Evolutionary conservation across 2,888 invertebrate species (phyloP).

Genomic region (Hyles lineata): DNA sequence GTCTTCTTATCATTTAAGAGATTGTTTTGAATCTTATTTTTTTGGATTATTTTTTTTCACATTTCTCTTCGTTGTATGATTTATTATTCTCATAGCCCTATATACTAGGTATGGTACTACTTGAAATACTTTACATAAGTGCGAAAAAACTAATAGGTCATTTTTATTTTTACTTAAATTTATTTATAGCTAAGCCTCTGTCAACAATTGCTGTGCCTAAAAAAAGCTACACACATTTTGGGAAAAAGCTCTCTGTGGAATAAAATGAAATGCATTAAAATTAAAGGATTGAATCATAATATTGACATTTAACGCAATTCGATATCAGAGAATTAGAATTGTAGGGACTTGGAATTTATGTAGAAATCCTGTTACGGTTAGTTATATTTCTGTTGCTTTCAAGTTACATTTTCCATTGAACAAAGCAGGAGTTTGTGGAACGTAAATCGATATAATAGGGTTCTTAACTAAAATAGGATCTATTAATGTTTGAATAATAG

Average conservation of each 20-base stretch:
- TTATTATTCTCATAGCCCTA: neutral
- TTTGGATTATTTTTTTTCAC: neutral
- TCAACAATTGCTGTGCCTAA: no score
- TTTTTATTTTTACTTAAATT: neutral
- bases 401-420: constrained; percentile 5
- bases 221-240: no score
- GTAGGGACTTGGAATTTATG: no score
- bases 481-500: constrained; percentile 19
- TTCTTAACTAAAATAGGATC: constrained; percentile 17
- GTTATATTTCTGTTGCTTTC: neutral
- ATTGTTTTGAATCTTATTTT: neutral
- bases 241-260: no score
- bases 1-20: neutral
- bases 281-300: neutral
- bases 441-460: constrained; percentile 11
- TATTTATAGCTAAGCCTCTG: neutral
- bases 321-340: no score
- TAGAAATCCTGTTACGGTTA: no score
- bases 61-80: neutral
- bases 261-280: neutral
- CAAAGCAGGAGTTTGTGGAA: constrained; percentile 2
- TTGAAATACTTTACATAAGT: neutral
- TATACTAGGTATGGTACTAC: no score
- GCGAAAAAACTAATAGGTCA: neutral
- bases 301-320: no score